Percentiles rank a stretch among this genome's conserved stretches.
Conservation (phyloP, 2,113 vertebrate genomes). For the Entelurus aequoreus region DNA sequence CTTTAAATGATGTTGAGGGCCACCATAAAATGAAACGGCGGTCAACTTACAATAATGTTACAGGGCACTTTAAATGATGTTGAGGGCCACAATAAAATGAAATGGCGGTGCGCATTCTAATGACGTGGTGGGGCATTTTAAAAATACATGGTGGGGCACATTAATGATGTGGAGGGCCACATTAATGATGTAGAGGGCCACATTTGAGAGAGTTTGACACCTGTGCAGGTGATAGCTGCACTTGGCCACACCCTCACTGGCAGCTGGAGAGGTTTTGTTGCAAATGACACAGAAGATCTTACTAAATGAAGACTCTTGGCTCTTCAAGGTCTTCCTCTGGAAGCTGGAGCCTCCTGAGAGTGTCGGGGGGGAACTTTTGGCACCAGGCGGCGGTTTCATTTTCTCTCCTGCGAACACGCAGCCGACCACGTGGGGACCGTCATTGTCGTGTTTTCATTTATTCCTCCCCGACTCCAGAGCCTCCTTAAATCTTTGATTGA, state of each 20-base stretch:
- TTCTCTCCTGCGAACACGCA: conserved; percentile 35
- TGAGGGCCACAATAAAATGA: no score
- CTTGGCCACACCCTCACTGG: conserved; percentile 36
- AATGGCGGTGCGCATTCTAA: no score
- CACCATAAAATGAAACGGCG: no score
- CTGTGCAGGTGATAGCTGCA: no score
- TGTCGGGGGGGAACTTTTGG: conserved; percentile 14
- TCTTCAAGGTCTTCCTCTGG: conserved; percentile 29
- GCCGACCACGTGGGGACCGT: conserved; percentile 32
- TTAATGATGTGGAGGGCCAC: no score
- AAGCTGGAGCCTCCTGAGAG: conserved; percentile 36
- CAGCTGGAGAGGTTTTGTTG: conserved; percentile 35
- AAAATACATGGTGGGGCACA: no score
- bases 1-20: no score
- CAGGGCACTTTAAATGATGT: no score
- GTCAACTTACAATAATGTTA: no score
- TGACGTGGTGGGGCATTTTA: no score
- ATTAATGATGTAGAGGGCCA: no score
- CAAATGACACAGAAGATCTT: conserved; percentile 46
- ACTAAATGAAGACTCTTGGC: conserved; percentile 43
- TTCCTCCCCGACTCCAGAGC: conserved; percentile 58
- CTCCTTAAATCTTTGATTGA: conserved; percentile 70
- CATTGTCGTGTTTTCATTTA: conserved; percentile 65
- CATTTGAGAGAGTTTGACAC: no score
- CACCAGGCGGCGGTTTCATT: conserved; percentile 46